Evolutionary conservation across 2,113 vertebrate genomes (phyloP).

Genomic region (Dromaius novaehollandiae): DNA sequence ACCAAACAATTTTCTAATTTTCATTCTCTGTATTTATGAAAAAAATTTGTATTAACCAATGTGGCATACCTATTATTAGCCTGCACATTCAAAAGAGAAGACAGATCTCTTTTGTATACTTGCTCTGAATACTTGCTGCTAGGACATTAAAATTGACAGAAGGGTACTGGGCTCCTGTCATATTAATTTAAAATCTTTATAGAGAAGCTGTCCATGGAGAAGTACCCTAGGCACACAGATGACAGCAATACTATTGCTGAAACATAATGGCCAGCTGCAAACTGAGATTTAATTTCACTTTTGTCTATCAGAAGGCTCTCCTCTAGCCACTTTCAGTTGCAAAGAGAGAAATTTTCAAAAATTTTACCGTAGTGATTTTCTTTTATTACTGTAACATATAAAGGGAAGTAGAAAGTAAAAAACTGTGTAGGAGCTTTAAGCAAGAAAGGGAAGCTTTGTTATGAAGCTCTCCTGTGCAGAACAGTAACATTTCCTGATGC

Average conservation of each 20-base stretch:
- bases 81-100: neutral
- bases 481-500: neutral
- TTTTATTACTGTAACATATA: neutral
- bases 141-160: conserved; percentile 63
- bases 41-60: neutral
- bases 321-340: neutral
- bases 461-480: neutral
- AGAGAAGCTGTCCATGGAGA: conserved; percentile 11
- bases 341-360: neutral
- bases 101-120: conserved; percentile 36
- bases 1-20: conserved; percentile 18
- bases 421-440: neutral
- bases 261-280: conserved; percentile 51
- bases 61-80: conserved; percentile 11
- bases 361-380: neutral
- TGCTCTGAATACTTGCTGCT: neutral
- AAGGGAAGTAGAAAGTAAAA: neutral
- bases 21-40: neutral
- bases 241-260: conserved; percentile 50
- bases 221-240: neutral
- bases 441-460: neutral
- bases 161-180: conserved; percentile 55
- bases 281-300: conserved; percentile 53
- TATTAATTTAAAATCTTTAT: conserved; percentile 63
- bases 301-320: conserved; percentile 20